A percentile compares a stretch with the other conserved stretches of the same genome.
Evolutionary conservation across 2,113 vertebrate genomes (phyloP).

Genomic region (Ursus arctos): DNA sequence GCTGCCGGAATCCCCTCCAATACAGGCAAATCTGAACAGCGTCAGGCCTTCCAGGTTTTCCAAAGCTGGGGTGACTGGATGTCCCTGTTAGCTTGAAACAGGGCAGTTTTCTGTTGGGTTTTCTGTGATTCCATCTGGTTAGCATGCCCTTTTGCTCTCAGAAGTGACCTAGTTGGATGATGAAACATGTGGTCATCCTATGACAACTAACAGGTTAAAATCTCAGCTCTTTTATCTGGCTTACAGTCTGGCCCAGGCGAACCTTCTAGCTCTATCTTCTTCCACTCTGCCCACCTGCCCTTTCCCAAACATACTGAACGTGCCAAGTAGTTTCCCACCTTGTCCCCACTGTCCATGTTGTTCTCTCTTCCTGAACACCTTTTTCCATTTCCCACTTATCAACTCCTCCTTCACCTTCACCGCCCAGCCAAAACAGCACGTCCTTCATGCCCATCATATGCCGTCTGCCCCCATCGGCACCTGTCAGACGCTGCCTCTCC

Average conservation of each 20-base stretch:
- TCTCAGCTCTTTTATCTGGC: neutral
- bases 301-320: neutral
- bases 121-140: neutral
- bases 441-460: neutral
- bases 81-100: neutral
- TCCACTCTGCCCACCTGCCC: neutral
- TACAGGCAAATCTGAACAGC: neutral
- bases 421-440: neutral
- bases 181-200: neutral
- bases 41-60: neutral
- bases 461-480: neutral
- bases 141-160: neutral
- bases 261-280: neutral
- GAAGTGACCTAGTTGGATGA: neutral
- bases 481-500: neutral
- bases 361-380: neutral
- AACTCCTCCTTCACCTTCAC: neutral
- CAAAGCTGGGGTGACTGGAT: neutral
- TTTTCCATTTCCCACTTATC: neutral
- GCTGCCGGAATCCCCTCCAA: neutral
- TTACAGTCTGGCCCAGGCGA: neutral
- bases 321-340: neutral
- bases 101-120: neutral
- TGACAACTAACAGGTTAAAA: neutral
- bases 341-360: no score